Percentiles rank a stretch among this genome's conserved stretches.
Conservation (phyloP, 2,888 invertebrate genomes). For the Poecilobothrus nobilitatus region DNA sequence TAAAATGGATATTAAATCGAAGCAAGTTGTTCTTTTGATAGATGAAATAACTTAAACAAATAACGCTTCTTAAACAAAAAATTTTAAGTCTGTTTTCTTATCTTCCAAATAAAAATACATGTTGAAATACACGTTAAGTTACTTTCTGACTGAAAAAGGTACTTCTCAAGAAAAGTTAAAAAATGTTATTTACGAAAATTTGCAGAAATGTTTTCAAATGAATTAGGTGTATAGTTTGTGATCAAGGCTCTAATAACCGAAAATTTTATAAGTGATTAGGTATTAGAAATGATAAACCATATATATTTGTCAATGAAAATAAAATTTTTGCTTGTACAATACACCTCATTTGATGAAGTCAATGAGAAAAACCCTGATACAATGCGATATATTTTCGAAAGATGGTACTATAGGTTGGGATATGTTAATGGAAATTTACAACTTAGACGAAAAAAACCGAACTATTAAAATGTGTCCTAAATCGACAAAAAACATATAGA, state of each 20-base stretch:
- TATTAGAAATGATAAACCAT: neutral
- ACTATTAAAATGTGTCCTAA: constrained; percentile 2
- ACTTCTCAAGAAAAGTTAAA: neutral
- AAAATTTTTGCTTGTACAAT: neutral
- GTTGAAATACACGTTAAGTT: neutral
- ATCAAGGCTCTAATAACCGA: constrained; percentile 12
- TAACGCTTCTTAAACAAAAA: neutral
- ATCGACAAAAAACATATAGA: neutral
- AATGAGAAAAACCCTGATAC: neutral
- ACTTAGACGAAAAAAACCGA: neutral
- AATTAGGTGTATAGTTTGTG: constrained; percentile 10
- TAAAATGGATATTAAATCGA: too few relatives aligned
- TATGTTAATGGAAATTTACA: neutral
- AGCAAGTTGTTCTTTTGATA: neutral
- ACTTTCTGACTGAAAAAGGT: neutral
- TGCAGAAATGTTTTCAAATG: neutral
- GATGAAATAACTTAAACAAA: neutral
- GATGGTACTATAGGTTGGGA: neutral
- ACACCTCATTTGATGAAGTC: constrained; percentile 3
- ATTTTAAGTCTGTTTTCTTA: neutral
- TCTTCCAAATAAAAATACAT: too few relatives aligned
- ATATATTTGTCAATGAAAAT: neutral
- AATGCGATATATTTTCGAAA: neutral
- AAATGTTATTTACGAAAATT: neutral
- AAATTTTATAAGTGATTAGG: constrained; percentile 10